phyloP scores from a whole-genome alignment of 2,888 invertebrate species.

The Cheilosia vulpina region DNA sequence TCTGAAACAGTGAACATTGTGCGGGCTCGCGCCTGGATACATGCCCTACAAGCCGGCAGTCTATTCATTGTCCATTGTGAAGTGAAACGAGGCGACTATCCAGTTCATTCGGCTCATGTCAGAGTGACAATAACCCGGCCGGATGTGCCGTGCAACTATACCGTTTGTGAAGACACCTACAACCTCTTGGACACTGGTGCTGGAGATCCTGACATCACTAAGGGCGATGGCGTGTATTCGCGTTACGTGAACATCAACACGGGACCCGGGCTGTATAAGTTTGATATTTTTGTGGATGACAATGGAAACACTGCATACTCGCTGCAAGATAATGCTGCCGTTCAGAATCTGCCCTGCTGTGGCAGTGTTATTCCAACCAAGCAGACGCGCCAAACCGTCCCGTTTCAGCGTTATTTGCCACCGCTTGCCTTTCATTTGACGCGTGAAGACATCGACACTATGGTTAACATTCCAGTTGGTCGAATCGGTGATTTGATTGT shows the following conservation, averaged over 20 bases:
- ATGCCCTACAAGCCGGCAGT: constrained; percentile 80
- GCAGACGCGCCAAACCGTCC: constrained; percentile 83
- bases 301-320: constrained; percentile 85
- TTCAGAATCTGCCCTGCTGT: constrained; percentile 83
- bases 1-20: constrained; percentile 75
- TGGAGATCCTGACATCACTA: constrained; percentile 87
- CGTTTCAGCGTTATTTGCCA: constrained; percentile 85
- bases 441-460: constrained; percentile 80
- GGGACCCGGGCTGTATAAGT: constrained; percentile 84
- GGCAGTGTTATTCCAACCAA: constrained; percentile 84
- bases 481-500: constrained; percentile 85
- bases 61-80: constrained; percentile 85
- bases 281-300: constrained; percentile 84
- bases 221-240: constrained; percentile 87
- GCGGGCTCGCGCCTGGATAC: constrained; percentile 84
- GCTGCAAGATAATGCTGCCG: constrained; percentile 44
- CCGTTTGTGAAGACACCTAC: constrained; percentile 82
- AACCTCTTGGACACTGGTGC: constrained; percentile 86
- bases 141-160: constrained; percentile 76
- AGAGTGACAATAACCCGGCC: constrained; percentile 84
- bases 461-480: constrained; percentile 77
- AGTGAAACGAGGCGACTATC: constrained; percentile 85
- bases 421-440: constrained; percentile 84
- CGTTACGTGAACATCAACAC: constrained; percentile 85
- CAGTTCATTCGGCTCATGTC: constrained; percentile 86